Evolutionary conservation across 2,797 vertebrate genomes (phyloP).

Genomic region (Anomalospiza imberbis): DNA sequence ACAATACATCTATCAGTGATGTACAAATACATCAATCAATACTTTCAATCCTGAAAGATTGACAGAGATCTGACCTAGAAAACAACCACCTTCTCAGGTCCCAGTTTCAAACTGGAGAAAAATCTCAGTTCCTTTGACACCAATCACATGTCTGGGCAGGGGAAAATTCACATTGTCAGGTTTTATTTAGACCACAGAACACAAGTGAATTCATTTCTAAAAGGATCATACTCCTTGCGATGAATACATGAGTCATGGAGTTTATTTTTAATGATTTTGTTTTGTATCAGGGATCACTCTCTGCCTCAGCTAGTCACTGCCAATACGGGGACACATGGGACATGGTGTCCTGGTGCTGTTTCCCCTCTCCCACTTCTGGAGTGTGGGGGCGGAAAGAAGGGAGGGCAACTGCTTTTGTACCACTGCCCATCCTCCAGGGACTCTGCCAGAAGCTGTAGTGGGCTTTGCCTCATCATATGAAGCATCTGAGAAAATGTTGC

Average conservation of each 20-base stretch:
- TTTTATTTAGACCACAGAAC: slow-evolving; percentile 3
- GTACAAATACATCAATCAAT: no score
- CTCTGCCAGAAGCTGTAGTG: background rate
- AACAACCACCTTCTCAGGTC: background rate
- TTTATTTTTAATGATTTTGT: background rate
- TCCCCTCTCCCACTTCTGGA: background rate
- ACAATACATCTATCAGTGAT: background rate
- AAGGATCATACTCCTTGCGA: background rate
- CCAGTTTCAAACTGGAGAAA: background rate
- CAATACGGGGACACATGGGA: background rate
- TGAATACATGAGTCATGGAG: slow-evolving; percentile 2
- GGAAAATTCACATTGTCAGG: background rate
- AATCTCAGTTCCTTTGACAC: background rate
- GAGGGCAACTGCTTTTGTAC: background rate
- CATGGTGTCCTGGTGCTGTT: background rate
- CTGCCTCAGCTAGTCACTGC: background rate
- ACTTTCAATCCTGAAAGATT: background rate
- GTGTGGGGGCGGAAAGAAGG: background rate
- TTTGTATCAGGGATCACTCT: background rate
- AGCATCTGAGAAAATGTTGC: background rate
- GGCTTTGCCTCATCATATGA: background rate
- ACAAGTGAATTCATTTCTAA: background rate
- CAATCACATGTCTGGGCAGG: background rate
- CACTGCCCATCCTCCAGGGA: background rate
- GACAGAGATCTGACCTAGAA: background rate